These are phyloP conservation scores for Anguilla megastoma DNA, from an alignment of 2,797 vertebrate species.

Conservation along the genomic window DNA sequence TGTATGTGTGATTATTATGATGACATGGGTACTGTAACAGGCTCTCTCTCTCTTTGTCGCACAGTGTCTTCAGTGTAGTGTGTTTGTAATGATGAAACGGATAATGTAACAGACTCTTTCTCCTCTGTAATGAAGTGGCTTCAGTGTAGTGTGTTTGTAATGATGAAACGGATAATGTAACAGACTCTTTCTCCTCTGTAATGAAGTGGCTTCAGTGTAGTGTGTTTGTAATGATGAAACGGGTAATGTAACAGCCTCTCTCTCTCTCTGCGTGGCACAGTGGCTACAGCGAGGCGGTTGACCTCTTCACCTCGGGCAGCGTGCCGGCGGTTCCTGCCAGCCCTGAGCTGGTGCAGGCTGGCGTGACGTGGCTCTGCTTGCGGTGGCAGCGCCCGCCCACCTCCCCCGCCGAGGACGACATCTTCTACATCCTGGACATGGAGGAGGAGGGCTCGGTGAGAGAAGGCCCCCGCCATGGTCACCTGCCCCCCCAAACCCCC, in stretches of 20 bases:
- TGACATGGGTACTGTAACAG: neutral
- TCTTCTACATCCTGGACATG: conserved; percentile 94
- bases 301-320: conserved; percentile 96
- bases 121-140: too few relatives aligned
- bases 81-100: too few relatives aligned
- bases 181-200: too few relatives aligned
- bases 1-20: neutral
- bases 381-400: conserved; percentile 90
- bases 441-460: conserved; percentile 94
- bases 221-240: too few relatives aligned
- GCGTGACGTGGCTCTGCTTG: conserved; percentile 89
- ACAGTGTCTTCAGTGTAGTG: too few relatives aligned
- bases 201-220: too few relatives aligned
- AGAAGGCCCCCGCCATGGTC: neutral
- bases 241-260: too few relatives aligned
- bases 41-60: too few relatives aligned
- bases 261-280: conserved; percentile 60
- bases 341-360: conserved; percentile 85
- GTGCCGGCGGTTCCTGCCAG: conserved; percentile 88
- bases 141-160: too few relatives aligned
- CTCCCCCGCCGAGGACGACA: conserved; percentile 93
- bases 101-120: too few relatives aligned
- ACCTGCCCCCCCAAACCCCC: too few relatives aligned
- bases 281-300: conserved; percentile 91
- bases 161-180: too few relatives aligned